Percentiles rank a stretch among this genome's conserved stretches.
Conservation (phyloP, 1,140 invertebrate species). For the Gyrodactylus bullatarudis region DNA sequence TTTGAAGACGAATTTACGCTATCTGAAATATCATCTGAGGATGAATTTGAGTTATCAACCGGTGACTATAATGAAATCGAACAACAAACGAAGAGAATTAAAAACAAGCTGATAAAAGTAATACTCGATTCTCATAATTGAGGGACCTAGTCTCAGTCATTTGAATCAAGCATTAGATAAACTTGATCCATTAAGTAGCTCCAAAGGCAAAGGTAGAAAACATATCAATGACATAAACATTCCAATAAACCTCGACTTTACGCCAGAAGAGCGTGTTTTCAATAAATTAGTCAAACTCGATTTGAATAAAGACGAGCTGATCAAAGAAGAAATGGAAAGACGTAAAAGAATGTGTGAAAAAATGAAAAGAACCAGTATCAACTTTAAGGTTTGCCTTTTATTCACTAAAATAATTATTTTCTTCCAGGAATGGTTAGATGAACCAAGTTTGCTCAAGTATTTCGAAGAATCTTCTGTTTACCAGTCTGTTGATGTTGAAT, state of each 20-base stretch:
- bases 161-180: not conserved
- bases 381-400: not conserved
- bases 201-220: not conserved
- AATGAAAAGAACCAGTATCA: not conserved
- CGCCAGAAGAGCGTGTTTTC: not conserved
- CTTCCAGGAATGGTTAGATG: not conserved
- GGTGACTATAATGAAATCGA: not conserved
- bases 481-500: not conserved
- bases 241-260: not conserved
- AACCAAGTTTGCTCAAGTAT: not conserved
- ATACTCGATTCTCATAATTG: no score
- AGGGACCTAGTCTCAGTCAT: no score
- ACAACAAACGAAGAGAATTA: not conserved
- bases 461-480: not conserved
- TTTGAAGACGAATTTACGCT: not conserved
- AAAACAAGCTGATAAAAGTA: not conserved
- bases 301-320: not conserved
- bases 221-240: not conserved
- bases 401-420: not conserved
- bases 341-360: not conserved
- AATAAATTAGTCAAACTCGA: not conserved
- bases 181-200: not conserved
- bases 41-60: no score
- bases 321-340: not conserved
- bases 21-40: not conserved